These are phyloP conservation scores for Ditylenchus dipsaci DNA, from an alignment of 1,140 invertebrate species.

Conservation along the genomic window DNA sequence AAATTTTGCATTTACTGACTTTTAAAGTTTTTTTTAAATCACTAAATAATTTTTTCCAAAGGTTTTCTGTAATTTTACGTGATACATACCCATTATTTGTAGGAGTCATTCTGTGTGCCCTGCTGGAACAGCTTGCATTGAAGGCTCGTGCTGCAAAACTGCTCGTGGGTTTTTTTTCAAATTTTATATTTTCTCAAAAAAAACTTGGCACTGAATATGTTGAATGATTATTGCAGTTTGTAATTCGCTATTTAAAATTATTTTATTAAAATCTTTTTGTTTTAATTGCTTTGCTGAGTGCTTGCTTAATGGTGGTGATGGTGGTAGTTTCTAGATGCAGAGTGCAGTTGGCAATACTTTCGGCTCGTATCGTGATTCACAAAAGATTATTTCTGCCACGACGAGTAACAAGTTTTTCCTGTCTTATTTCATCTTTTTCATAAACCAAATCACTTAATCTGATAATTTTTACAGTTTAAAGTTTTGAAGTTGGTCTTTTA, in stretches of 20 bases:
- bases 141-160: conserved; percentile 37
- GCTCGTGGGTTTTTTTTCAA: conserved; percentile 18
- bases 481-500: too few relatives aligned
- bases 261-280: neutral
- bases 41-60: too few relatives aligned
- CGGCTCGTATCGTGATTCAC: too few relatives aligned
- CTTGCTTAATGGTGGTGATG: neutral
- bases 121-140: conserved; percentile 30
- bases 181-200: too few relatives aligned
- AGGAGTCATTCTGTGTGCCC: conserved; percentile 41
- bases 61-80: neutral
- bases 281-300: neutral
- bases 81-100: conserved; percentile 26
- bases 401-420: too few relatives aligned
- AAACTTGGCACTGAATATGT: too few relatives aligned
- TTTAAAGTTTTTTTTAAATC: too few relatives aligned
- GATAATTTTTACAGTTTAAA: too few relatives aligned
- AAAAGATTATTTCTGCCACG: too few relatives aligned
- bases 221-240: too few relatives aligned
- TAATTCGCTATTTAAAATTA: neutral
- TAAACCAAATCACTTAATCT: too few relatives aligned
- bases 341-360: neutral
- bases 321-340: neutral
- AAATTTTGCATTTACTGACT: neutral
- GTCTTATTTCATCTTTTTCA: too few relatives aligned